phyloP scores from a whole-genome alignment of 2,797 vertebrate genomes.

The Sebastes itinus region DNA sequence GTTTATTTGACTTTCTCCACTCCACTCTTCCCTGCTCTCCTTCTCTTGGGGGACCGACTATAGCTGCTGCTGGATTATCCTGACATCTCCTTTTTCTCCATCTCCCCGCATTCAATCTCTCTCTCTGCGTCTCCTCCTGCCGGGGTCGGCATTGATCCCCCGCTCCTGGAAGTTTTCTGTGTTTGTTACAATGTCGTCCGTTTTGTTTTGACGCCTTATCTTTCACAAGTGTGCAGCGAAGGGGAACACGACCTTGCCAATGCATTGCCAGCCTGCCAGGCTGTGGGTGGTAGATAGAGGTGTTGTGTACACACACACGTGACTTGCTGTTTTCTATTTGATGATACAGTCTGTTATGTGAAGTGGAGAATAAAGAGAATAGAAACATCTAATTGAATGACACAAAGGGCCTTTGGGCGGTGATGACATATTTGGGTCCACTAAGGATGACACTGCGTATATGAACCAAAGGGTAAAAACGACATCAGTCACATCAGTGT shows the following conservation, averaged over 20 bases:
- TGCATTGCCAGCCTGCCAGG: slow-evolving; percentile 33
- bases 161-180: slow-evolving; percentile 43
- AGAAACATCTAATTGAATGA: neutral
- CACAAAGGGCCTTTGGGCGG: neutral
- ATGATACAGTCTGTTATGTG: slow-evolving; percentile 12
- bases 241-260: slow-evolving; percentile 57
- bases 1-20: slow-evolving; percentile 65
- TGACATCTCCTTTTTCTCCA: slow-evolving; percentile 36
- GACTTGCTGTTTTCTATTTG: slow-evolving; percentile 21
- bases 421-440: neutral
- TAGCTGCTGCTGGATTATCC: slow-evolving; percentile 61
- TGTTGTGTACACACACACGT: slow-evolving; percentile 8
- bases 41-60: slow-evolving; percentile 42
- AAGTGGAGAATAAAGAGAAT: neutral
- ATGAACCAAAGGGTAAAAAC: neutral
- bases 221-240: slow-evolving; percentile 43
- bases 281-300: slow-evolving; percentile 59
- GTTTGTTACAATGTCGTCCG: slow-evolving; percentile 27
- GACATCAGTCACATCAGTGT: slow-evolving; percentile 23
- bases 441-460: neutral
- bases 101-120: slow-evolving; percentile 20
- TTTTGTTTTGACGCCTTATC: slow-evolving; percentile 64
- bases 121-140: neutral
- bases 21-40: slow-evolving; percentile 34
- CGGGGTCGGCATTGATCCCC: slow-evolving; percentile 39